A percentile compares a stretch with the other conserved stretches of the same genome.
Conservation (phyloP, 1,140 invertebrate genomes). For the Philotrypesis tridentata region DNA sequence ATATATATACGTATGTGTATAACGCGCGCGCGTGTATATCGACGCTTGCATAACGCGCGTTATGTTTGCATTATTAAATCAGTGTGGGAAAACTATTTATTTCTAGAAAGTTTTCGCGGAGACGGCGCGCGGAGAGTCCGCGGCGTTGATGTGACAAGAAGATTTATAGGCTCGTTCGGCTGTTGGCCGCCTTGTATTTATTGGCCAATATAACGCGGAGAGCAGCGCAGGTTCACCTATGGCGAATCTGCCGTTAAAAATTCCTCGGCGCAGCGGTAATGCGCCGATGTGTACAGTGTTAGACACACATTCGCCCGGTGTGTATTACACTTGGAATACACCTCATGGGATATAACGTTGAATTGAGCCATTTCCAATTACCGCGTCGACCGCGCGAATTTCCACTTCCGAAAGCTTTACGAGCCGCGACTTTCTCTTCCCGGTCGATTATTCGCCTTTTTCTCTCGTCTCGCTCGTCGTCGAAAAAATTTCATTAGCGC, state of each 20-base stretch:
- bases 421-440: not conserved
- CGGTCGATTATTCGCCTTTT: too few relatives aligned
- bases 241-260: slow-evolving; percentile 30
- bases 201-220: slow-evolving; percentile 17
- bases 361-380: slow-evolving; percentile 29
- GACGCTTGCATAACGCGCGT: too few relatives aligned
- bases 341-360: too few relatives aligned
- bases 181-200: slow-evolving; percentile 16
- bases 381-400: not conserved
- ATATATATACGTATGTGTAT: too few relatives aligned
- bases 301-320: too few relatives aligned
- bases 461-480: too few relatives aligned
- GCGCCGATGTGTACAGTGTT: too few relatives aligned
- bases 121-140: too few relatives aligned
- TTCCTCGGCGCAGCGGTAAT: not conserved
- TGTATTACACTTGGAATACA: too few relatives aligned
- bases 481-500: too few relatives aligned
- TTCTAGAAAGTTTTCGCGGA: not conserved
- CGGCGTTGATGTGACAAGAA: not conserved
- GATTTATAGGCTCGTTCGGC: not conserved
- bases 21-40: too few relatives aligned
- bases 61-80: not conserved
- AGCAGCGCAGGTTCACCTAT: slow-evolving; percentile 25
- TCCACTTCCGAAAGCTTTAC: slow-evolving; percentile 6
- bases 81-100: not conserved